Evolutionary conservation across 2,797 vertebrate species (phyloP).

Genomic region (Sebastes itinus): DNA sequence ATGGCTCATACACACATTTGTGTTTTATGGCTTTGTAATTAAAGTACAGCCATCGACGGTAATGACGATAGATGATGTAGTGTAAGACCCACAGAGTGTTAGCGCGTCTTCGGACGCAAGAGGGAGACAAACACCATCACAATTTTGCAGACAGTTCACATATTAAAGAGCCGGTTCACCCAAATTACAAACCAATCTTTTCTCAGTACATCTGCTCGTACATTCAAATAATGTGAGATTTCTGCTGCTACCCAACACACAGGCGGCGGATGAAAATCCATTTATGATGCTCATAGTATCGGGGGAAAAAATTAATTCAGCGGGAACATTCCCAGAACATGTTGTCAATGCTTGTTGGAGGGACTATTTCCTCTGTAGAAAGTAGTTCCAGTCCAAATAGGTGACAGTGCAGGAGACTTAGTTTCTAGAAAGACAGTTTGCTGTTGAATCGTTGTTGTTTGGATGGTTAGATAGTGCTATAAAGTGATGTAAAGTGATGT

Average conservation of each 20-base stretch:
- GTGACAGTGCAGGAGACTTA: background rate
- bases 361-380: background rate
- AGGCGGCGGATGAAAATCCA: background rate
- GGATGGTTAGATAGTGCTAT: too few species aligned
- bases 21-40: too few species aligned
- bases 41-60: too few species aligned
- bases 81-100: background rate
- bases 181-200: background rate
- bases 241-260: background rate
- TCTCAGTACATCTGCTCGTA: background rate
- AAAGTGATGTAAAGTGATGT: background rate
- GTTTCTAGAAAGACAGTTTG: background rate
- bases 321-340: background rate
- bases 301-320: background rate
- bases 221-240: too few species aligned
- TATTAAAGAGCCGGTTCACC: background rate
- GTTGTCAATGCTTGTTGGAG: background rate
- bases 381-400: background rate
- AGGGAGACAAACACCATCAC: conserved; percentile 66
- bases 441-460: background rate
- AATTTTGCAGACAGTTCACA: background rate
- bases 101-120: background rate
- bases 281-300: background rate
- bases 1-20: too few species aligned
- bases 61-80: too few species aligned